Evolutionary conservation across 2,797 vertebrate species (phyloP), one percentile per base, ranked within the genome.

Genomic region (Leptodactylus fallax): DNA sequence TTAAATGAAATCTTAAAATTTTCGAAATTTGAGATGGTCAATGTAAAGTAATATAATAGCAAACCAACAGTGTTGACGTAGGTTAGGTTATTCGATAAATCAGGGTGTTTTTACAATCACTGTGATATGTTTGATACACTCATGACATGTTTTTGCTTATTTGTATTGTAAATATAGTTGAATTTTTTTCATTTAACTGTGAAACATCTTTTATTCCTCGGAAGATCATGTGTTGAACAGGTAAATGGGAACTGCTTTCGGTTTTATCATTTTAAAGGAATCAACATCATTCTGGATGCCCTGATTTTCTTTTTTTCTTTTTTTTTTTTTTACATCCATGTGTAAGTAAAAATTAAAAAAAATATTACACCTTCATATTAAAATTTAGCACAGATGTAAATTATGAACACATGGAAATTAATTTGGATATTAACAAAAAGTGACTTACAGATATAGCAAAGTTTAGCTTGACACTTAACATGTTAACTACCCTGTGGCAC

Each of bases 1-100:
- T 94, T 94, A 84, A 91, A 89, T 88, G 89, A 91, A 91, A 92
- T 90, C 0, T 49, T 47, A 21, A 74, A 12, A 85, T 53, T 56
- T 65, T 21, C 2, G 1, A 74, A 74, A 58, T 51, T 51, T 25
- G 27, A 80, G 14, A 72, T 19, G 51, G 51, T 25, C 56, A 78
- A 83, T 58, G 36, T 25, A 63, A 85, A 81, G 56, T 51, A 82
- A 77, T 49, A 72, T 51, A 56, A 60, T 8, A 56, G 79, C 79
- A 74, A 69, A 47, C 53, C 69, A 63, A 45, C 69, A 82, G 69
- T 78, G 71, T 53, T 85, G 69, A 60, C 53, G 72, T 47, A 51
- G 81, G 23, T 53, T 69, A 80, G 53, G 61, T 60, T 45, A 71
- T 86, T 81, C 58, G 10, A 82, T 12, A 89, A 89, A 85, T 82